Conservation (phyloP, 2,888 invertebrate species). For the Drosophila lacicola region DNA sequence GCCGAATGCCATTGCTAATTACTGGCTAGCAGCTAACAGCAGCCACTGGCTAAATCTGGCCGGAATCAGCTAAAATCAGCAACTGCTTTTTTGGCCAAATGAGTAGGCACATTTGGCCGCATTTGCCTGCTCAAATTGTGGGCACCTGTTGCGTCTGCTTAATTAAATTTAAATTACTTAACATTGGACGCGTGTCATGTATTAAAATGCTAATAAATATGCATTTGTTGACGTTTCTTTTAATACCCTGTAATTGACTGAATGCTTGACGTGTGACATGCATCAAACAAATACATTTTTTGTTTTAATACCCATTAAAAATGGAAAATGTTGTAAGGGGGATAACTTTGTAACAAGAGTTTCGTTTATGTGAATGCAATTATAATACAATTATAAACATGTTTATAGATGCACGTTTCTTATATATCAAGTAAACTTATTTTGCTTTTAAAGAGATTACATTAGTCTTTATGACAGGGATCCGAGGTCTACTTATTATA, state of each 20-base stretch:
- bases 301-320: background rate
- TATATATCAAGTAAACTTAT: too few relatives aligned
- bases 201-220: conserved; percentile 22
- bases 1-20: conserved; percentile 67
- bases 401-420: too few relatives aligned
- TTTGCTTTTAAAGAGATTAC: too few relatives aligned
- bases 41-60: conserved; percentile 20
- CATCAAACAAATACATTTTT: conserved; percentile 2
- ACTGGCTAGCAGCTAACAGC: conserved; percentile 37
- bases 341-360: too few relatives aligned
- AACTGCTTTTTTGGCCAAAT: conserved; percentile 8
- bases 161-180: conserved; percentile 40
- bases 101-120: conserved; percentile 18
- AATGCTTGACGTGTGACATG: background rate
- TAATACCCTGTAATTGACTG: conserved; percentile 14
- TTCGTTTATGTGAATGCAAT: too few relatives aligned
- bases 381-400: too few relatives aligned
- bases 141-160: conserved; percentile 37
- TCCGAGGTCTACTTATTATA: too few relatives aligned
- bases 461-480: too few relatives aligned
- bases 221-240: background rate
- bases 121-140: conserved; percentile 29
- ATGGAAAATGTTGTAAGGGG: too few relatives aligned
- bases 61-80: conserved; percentile 46
- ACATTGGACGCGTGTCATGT: conserved; percentile 23